Percentiles rank a stretch among this genome's conserved stretches.
These are phyloP conservation scores for Crioceris asparagi DNA, from an alignment of 2,888 invertebrate species.

Conservation along the genomic window DNA sequence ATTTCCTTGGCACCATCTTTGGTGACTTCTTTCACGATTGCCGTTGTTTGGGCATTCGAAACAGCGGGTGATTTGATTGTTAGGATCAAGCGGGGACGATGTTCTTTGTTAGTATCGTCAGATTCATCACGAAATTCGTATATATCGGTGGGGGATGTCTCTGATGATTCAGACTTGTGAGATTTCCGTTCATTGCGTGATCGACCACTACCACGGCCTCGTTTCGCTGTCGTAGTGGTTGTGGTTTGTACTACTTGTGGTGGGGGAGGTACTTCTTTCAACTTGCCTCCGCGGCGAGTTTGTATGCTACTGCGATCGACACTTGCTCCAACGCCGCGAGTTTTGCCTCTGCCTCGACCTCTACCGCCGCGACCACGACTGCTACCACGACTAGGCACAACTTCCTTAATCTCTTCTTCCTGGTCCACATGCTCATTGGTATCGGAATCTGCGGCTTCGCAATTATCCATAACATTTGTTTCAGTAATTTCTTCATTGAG, in stretches of 20 bases:
- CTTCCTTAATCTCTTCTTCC: conserved; percentile 18
- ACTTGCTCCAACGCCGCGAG: conserved; percentile 8
- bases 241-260: neutral
- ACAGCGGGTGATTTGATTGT: conserved; percentile 66
- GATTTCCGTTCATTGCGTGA: conserved; percentile 48
- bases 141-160: conserved; percentile 54
- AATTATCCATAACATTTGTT: conserved; percentile 14
- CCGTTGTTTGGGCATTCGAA: conserved; percentile 34
- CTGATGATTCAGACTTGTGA: conserved; percentile 45
- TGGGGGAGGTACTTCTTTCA: conserved; percentile 23
- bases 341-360: conserved; percentile 32
- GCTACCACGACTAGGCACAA: conserved; percentile 4
- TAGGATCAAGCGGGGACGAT: conserved; percentile 64
- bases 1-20: conserved; percentile 28
- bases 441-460: conserved; percentile 15
- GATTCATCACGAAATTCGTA: conserved; percentile 89
- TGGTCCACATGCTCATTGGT: conserved; percentile 32
- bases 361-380: conserved; percentile 22
- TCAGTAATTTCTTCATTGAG: too few relatives aligned
- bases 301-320: conserved; percentile 42
- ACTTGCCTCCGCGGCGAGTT: conserved; percentile 41
- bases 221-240: conserved; percentile 22
- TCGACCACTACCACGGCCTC: conserved; percentile 40
- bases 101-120: conserved; percentile 55
- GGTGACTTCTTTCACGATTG: conserved; percentile 40